Percentiles rank a stretch among this genome's conserved stretches.
These are phyloP conservation scores for Xestia c-nigrum DNA, from an alignment of 2,888 invertebrate genomes.

Conservation along the genomic window DNA sequence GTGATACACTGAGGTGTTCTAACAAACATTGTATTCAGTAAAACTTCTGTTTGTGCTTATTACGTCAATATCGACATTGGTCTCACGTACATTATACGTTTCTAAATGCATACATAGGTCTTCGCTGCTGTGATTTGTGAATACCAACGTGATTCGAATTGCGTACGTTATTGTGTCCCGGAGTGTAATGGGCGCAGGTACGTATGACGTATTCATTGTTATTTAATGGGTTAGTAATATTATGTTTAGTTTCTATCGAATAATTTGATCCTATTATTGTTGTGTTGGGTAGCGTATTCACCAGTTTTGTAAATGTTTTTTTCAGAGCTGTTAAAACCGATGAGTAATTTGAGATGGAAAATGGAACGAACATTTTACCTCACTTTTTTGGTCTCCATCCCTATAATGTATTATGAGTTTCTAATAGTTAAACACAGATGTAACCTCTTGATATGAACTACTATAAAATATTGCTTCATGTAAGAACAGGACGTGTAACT, in stretches of 20 bases:
- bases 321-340: background rate
- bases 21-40: background rate
- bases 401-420: background rate
- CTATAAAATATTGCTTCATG: background rate
- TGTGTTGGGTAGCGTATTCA: background rate
- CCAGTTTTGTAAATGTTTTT: background rate
- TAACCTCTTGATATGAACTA: no score
- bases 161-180: slow-evolving; percentile 40
- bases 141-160: slow-evolving; percentile 64
- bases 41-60: slow-evolving; percentile 7
- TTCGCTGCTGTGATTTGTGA: slow-evolving; percentile 58
- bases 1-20: background rate
- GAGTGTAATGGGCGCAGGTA: slow-evolving; percentile 24
- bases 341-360: background rate
- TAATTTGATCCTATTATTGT: no score
- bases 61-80: slow-evolving; percentile 35
- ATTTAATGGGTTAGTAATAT: slow-evolving; percentile 11
- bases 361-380: background rate
- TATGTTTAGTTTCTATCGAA: slow-evolving; percentile 4
- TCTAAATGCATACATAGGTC: slow-evolving; percentile 47
- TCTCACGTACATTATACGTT: slow-evolving; percentile 59
- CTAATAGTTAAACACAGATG: background rate
- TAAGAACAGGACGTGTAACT: no score
- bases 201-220: slow-evolving; percentile 39
- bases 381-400: background rate